phyloP scores from a whole-genome alignment of 2,113 vertebrate species.

The Columba livia region DNA sequence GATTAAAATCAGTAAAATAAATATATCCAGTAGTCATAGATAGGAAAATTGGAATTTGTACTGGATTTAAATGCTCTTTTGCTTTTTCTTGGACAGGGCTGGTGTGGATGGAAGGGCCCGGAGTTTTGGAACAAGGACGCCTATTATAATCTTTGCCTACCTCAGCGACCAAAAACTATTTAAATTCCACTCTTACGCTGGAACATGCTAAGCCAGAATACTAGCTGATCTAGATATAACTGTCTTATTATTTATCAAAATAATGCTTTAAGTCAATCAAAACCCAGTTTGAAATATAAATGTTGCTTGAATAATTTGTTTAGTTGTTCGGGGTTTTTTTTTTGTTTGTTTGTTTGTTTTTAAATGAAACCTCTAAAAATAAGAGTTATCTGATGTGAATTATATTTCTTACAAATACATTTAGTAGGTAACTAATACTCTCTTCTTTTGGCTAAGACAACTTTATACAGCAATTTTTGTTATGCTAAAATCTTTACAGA shows the following conservation, averaged over 20 bases:
- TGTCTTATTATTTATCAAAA: neutral
- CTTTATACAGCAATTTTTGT: neutral
- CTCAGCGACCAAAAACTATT: slow-evolving; percentile 85
- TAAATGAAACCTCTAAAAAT: neutral
- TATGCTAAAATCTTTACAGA: neutral
- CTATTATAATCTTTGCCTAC: slow-evolving; percentile 96
- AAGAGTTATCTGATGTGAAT: neutral
- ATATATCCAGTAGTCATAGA: neutral
- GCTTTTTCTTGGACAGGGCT: slow-evolving; percentile 81
- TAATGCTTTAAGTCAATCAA: neutral
- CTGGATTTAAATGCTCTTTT: neutral
- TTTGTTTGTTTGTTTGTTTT: neutral
- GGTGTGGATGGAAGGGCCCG: slow-evolving; percentile 95
- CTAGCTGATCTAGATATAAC: neutral
- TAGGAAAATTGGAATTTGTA: neutral
- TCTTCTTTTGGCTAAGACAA: neutral
- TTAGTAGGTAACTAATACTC: neutral
- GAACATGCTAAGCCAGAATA: neutral
- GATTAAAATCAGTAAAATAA: neutral
- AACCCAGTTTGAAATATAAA: neutral
- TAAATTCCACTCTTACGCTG: slow-evolving; percentile 52
- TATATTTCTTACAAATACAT: neutral
- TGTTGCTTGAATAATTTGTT: neutral
- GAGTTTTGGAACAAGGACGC: slow-evolving; percentile 95
- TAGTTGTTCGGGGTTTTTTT: too few relatives aligned